Conservation (phyloP, 92 coral and sea anemone genomes). For the Blastomussa wellsi region DNA sequence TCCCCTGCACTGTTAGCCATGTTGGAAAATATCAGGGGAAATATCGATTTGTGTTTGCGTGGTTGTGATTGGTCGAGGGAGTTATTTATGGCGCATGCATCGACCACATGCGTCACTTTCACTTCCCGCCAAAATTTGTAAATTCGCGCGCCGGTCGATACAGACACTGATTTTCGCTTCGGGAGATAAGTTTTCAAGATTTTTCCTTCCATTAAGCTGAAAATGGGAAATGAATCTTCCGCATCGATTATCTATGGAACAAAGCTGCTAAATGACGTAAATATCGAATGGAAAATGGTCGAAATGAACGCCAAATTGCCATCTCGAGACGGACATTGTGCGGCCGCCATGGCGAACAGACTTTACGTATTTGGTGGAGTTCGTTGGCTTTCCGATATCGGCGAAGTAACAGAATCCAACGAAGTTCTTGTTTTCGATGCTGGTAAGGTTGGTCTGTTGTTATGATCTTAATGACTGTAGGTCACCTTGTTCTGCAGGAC, state of each 20-base stretch:
- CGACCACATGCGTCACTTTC: no score
- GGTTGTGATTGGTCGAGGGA: slow-evolving; percentile 33
- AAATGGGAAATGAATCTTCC: slow-evolving; percentile 83
- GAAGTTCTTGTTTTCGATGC: slow-evolving; percentile 69
- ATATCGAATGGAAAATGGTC: slow-evolving; percentile 64
- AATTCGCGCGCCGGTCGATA: slow-evolving; percentile 20
- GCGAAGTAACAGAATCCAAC: slow-evolving; percentile 72
- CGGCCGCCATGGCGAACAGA: slow-evolving; percentile 64
- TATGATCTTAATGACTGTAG: no score
- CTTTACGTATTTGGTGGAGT: slow-evolving; percentile 83
- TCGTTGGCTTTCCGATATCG: slow-evolving; percentile 62
- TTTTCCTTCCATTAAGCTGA: slow-evolving; percentile 6
- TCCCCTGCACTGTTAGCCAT: slow-evolving; percentile 53
- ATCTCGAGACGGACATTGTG: slow-evolving; percentile 84
- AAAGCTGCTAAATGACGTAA: slow-evolving; percentile 62
- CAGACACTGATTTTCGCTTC: background rate
- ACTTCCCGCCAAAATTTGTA: slow-evolving; percentile 67
- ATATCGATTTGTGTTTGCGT: slow-evolving; percentile 20
- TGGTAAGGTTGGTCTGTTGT: no score
- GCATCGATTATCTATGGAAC: slow-evolving; percentile 64
- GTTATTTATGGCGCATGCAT: background rate
- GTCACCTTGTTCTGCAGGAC: no score
- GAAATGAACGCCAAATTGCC: slow-evolving; percentile 49
- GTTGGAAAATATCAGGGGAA: slow-evolving; percentile 24
- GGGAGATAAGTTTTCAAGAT: background rate